A percentile compares a stretch with the other conserved stretches of the same genome.
Evolutionary conservation across 2,888 invertebrate genomes (phyloP).

Genomic region (Andrena hattorfiana): DNA sequence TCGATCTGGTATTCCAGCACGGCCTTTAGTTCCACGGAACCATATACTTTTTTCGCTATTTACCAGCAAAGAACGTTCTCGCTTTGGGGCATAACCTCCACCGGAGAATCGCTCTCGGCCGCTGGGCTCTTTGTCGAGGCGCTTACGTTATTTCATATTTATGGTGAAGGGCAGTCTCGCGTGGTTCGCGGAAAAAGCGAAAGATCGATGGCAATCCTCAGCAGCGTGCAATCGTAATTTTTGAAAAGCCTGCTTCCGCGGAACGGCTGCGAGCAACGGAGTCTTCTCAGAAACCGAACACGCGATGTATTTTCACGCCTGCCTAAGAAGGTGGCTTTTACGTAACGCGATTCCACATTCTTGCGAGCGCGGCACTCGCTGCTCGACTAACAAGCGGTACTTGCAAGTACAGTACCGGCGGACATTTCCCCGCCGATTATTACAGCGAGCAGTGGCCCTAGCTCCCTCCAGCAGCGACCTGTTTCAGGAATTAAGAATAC

Average conservation of each 20-base stretch:
- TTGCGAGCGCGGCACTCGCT: conserved; percentile 22
- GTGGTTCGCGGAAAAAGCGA: conserved; percentile 59
- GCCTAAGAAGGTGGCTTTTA: conserved; percentile 60
- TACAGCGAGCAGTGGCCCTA: conserved; percentile 22
- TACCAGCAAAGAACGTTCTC: conserved; percentile 22
- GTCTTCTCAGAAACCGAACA: conserved; percentile 60
- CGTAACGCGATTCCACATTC: conserved; percentile 65
- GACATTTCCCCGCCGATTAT: conserved; percentile 41
- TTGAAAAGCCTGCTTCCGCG: conserved; percentile 49
- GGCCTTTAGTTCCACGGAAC: conserved; percentile 37
- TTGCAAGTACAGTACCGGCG: not conserved
- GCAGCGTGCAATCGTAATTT: conserved; percentile 42
- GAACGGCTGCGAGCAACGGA: conserved; percentile 21
- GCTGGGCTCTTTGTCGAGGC: not conserved
- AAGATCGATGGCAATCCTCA: conserved; percentile 37
- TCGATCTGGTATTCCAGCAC: conserved; percentile 25
- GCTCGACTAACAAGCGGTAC: conserved; percentile 27
- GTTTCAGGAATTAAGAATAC: not conserved
- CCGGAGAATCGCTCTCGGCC: conserved; percentile 5
- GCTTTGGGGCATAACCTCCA: conserved; percentile 29
- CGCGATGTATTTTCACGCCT: conserved; percentile 67
- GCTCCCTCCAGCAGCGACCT: not conserved
- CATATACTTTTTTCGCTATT: conserved; percentile 34
- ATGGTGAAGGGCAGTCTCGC: conserved; percentile 40
- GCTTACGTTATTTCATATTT: conserved; percentile 47